A percentile compares a stretch with the other conserved stretches of the same genome.
Evolutionary conservation across 2,113 vertebrate species (phyloP).

Genomic region (Choloepus hoffmanni): DNA sequence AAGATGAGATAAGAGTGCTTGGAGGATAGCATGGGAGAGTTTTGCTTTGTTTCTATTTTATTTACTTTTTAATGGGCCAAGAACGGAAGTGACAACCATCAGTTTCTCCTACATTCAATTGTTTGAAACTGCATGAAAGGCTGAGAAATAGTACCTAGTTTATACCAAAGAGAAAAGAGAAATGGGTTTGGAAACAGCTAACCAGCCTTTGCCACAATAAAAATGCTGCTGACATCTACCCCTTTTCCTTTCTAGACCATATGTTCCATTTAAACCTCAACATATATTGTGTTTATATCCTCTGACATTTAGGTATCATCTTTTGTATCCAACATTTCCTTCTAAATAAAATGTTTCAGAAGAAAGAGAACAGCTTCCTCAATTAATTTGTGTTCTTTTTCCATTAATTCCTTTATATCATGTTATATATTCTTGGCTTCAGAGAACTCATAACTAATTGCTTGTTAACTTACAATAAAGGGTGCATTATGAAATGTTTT

Average conservation of each 20-base stretch:
- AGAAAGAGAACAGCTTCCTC: neutral
- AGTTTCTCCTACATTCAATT: neutral
- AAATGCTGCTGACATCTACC: neutral
- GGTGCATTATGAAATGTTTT: neutral
- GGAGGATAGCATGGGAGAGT: neutral
- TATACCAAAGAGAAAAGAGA: neutral
- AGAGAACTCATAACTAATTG: constrained; percentile 5
- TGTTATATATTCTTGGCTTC: neutral
- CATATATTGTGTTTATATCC: neutral
- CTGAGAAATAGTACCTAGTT: neutral
- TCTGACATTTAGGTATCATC: neutral
- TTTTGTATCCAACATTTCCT: neutral
- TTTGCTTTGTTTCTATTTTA: neutral
- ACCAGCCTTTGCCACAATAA: neutral
- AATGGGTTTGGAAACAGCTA: neutral
- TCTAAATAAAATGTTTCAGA: neutral
- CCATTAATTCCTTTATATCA: neutral
- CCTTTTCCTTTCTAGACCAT: neutral
- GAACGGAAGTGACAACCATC: neutral
- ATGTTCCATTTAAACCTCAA: neutral
- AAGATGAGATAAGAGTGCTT: neutral
- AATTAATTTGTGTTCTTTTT: neutral
- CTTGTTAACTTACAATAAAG: constrained; percentile 31
- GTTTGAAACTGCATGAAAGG: neutral
- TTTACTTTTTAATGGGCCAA: neutral